Base-by-base conservation (phyloP, 2,113 vertebrate genomes). In the Pterophyllum scalare region DNA sequence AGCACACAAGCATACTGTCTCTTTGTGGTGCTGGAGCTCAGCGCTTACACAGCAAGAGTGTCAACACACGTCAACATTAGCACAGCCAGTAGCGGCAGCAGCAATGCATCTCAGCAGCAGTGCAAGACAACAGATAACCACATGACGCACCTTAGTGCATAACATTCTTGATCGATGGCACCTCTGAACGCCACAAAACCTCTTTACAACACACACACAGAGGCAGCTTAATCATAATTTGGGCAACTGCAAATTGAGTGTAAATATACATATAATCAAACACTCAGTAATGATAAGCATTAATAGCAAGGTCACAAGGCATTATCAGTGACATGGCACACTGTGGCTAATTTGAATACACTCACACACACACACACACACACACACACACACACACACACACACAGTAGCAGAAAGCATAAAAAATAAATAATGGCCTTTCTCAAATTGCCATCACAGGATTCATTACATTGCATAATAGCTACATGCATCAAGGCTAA, bases 1-100 rank as follows among this genome's bases (percentile, higher is more conserved):
- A 49, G 59, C 7, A 67, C 22, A 70, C 20, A 72, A 33, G 61
- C 35, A 57, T 19, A 75, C 33, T n/a, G 49, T 80, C n/a, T 87
- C 61, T 86, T 64, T 72, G 61, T 87, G 85, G 80, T 26, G 35
- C 46, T 64, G 62, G 74, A 80, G 82, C 76, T 82, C 85, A 54
- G 59, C 85, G 93, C 90, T 92, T 93, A 90, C 88, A 87, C 91
- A 93, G 91, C 94, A 89, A 88, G 88, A 87, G 87, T 93, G 94
- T 92, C 94, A 93, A 89, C 88, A 84, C 81, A 78, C 79, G 81
- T 93, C 90, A 92, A 90, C 89, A 86, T 82, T 79, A 89, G 87
- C 88, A 81, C 60, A 65, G 77, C 59, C 87, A 70, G 2, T 74
- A 80, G 61, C 88, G 86, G 65, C 87, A 83, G 87, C 85, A 87